Base-by-base conservation (phyloP, 2,888 invertebrate species). In the Julus scandinavius region DNA sequence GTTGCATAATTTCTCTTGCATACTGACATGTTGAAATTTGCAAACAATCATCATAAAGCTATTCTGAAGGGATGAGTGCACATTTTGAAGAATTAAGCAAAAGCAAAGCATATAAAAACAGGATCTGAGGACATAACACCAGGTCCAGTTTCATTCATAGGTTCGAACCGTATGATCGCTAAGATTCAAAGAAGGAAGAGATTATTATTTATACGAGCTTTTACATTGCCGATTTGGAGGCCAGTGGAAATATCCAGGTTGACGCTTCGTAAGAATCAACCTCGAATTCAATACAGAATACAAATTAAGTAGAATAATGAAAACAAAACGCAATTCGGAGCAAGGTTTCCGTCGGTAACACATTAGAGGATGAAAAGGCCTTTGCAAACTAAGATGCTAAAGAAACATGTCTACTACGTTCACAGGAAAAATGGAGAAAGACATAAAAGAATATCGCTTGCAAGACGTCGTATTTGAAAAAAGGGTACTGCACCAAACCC, bases 271-370 rank as follows among this genome's bases (percentile, higher is more conserved):
- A n/a, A 58, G 58, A 58, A n/a, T 3, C 63, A 72, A 20, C 20
- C 63, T 72, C 63, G 9, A 72, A 3, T 20, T 20, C 63, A 20
- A 1, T 20, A 7, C 63, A 72, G 20, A 17, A 20, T 2, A 72
- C n/a, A 72, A 72, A 72, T 72, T 72, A 72, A 72, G 63, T 72
- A 72, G 63, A 20, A 72, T 20, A 58, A n/a, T 17, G 45, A 45
- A 58, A 58, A 58, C 54, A 7, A 54, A 72, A 29, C 29, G 1
- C 2, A 20, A 72, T 2, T 29, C 17, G 20, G 63, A 20, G 20
- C 63, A 72, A 17, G 20, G 20, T 20, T 20, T 20, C 20, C 9
- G 63, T 20, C 20, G 20, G 63, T 58, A 72, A 20, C 20, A 72
- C 20, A 20, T 58, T 58, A 58, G n/a, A 58, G 58, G 20, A 72